Conservation (phyloP, 2,888 invertebrate genomes). For the Cantharis lateralis region DNA sequence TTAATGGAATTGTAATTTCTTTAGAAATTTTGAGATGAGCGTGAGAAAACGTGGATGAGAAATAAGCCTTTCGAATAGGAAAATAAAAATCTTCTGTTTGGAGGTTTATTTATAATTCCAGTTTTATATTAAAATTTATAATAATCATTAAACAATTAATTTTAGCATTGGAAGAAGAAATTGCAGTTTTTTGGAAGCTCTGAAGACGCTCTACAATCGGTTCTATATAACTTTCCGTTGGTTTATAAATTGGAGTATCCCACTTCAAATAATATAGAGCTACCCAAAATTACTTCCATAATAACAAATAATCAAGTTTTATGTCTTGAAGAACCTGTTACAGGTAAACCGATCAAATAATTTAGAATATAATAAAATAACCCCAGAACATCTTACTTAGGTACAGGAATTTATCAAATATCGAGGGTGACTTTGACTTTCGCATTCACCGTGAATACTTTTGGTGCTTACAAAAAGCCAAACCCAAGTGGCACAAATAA, state of each 20-base stretch:
- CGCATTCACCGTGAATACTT: not conserved
- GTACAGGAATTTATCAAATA: not conserved
- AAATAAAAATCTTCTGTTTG: too few species aligned
- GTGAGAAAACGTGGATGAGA: too few species aligned
- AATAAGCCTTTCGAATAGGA: too few species aligned
- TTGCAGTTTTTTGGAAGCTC: not conserved
- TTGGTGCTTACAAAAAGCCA: not conserved
- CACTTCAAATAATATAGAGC: not conserved
- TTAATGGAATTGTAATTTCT: too few species aligned
- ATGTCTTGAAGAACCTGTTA: not conserved
- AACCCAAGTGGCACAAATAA: too few species aligned
- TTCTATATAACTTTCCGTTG: not conserved
- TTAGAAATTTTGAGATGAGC: too few species aligned
- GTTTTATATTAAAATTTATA: too few species aligned
- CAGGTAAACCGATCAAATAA: not conserved
- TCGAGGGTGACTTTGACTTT: not conserved
- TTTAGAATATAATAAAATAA: too few species aligned
- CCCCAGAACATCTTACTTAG: not conserved
- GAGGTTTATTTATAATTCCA: too few species aligned
- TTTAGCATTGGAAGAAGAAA: not conserved
- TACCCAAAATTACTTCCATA: not conserved
- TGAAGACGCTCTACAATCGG: not conserved
- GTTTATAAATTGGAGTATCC: not conserved
- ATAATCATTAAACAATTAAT: too few species aligned
- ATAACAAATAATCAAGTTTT: not conserved